Evolutionary conservation across 2,888 invertebrate species (phyloP), one percentile per base, ranked within the genome.

Genomic region (Euzophera pinguis): DNA sequence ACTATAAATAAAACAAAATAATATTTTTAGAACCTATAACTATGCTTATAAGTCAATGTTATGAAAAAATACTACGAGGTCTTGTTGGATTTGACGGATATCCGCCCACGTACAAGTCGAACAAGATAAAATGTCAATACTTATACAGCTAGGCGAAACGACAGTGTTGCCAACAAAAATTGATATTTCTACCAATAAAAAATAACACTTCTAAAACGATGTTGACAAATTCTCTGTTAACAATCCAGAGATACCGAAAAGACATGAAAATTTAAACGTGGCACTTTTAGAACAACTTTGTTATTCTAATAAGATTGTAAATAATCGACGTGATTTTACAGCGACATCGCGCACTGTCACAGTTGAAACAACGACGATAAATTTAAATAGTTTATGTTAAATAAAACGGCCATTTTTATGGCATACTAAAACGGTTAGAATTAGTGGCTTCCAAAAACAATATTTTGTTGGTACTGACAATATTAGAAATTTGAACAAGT

Each of bases 281-380:
- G 57, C 53, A 57, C 54, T 56, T 69, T 60, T 62, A 51, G 52
- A 60, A 66, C 58, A 63, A 65, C 64, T 71, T 67, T 73, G 68
- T 72, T 73, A 69, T 70, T 71, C 63, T 64, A 72, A 73, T 70
- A 61, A 56, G 58, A 63, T 67, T 63, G 65, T 63, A 69, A 67
- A 69, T 72, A 69, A 71, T 54, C 65, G 68, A 61, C 60, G 65
- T 62, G 67, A 74, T 74, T 78, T 80, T 78, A 81, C 78, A 60
- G 61, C 64, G 65, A 69, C 66, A 61, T 67, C 66, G 65, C 65
- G 64, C 65, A 67, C 69, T 75, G 77, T 81, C 78, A 75, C 71
- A 73, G 65, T 71, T 69, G 71, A 78, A 82, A 81, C 77, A 82
- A 78, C 76, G 67, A 56, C 72, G 64, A 81, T 84, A 84, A 84